Percentiles rank a stretch among this genome's conserved stretches.
Conservation (phyloP, 2,888 invertebrate genomes). For the Volucella zonaria region DNA sequence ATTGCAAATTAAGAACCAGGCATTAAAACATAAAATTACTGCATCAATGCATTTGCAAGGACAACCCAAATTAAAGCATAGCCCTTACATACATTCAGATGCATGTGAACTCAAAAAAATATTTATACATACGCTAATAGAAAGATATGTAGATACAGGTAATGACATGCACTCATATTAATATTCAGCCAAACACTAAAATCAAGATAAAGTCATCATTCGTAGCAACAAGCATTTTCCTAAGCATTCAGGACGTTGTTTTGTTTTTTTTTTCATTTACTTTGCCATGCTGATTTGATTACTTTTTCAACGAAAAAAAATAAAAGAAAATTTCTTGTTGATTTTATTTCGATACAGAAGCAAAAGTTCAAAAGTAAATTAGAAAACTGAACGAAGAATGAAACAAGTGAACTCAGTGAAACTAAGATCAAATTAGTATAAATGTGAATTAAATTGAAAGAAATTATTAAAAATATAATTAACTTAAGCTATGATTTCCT, state of each 20-base stretch:
- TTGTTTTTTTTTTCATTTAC: not conserved
- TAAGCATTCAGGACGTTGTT: constrained; percentile 22
- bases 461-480: constrained; percentile 22
- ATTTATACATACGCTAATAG: not conserved
- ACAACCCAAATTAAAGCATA: constrained; percentile 35
- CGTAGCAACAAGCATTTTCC: constrained; percentile 56
- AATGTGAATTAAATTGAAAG: constrained; percentile 58
- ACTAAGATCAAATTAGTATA: constrained; percentile 57
- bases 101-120: constrained; percentile 17
- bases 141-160: not conserved
- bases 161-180: constrained; percentile 54
- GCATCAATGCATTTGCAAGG: constrained; percentile 31
- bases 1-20: not conserved
- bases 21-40: not conserved
- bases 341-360: constrained; percentile 50
- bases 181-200: constrained; percentile 47
- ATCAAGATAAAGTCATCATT: constrained; percentile 32
- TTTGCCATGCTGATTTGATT: constrained; percentile 43
- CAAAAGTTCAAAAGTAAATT: constrained; percentile 54
- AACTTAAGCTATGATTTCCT: constrained; percentile 60
- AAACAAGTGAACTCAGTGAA: constrained; percentile 70
- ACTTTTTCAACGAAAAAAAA: constrained; percentile 7
- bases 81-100: constrained; percentile 47
- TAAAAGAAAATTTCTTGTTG: constrained; percentile 16
- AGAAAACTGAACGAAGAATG: constrained; percentile 50